Conservation (phyloP, 2,797 vertebrate species). For the Anomalospiza imberbis region DNA sequence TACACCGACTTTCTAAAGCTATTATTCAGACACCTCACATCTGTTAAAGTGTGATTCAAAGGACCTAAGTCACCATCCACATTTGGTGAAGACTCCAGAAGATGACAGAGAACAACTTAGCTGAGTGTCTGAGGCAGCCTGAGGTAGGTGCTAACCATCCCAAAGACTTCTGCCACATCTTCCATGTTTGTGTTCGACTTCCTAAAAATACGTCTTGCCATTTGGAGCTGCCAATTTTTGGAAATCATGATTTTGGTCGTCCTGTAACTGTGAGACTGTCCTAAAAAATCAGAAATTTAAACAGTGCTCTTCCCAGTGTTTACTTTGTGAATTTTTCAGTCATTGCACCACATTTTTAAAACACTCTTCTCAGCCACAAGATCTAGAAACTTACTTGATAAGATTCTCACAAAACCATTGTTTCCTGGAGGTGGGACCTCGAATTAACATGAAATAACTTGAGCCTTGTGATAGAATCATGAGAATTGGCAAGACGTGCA, state of each 20-base stretch:
- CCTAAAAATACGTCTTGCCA: background rate
- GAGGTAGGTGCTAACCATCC: background rate
- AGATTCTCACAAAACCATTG: background rate
- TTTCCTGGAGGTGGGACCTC: background rate
- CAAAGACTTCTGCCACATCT: background rate
- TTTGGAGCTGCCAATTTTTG: background rate
- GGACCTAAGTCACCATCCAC: background rate
- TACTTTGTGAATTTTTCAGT: background rate
- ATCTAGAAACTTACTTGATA: background rate
- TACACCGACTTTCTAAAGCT: background rate
- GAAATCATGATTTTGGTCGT: background rate
- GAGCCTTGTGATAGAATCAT: constrained; percentile 45
- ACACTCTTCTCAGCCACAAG: background rate
- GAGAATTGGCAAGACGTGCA: constrained; percentile 15
- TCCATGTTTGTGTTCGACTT: constrained; percentile 13
- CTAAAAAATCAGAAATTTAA: background rate
- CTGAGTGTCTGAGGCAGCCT: background rate
- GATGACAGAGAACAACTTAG: background rate
- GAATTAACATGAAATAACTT: constrained; percentile 47
- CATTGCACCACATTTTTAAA: background rate
- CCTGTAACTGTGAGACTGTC: background rate
- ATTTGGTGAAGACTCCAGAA: background rate
- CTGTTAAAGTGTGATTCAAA: constrained; percentile 7
- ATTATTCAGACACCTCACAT: constrained; percentile 3
- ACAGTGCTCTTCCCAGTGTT: background rate